A percentile compares a stretch with the other conserved stretches of the same genome.
phyloP scores from a whole-genome alignment of 2,113 vertebrate genomes.

The Cryptoleucopteryx plumbea region DNA sequence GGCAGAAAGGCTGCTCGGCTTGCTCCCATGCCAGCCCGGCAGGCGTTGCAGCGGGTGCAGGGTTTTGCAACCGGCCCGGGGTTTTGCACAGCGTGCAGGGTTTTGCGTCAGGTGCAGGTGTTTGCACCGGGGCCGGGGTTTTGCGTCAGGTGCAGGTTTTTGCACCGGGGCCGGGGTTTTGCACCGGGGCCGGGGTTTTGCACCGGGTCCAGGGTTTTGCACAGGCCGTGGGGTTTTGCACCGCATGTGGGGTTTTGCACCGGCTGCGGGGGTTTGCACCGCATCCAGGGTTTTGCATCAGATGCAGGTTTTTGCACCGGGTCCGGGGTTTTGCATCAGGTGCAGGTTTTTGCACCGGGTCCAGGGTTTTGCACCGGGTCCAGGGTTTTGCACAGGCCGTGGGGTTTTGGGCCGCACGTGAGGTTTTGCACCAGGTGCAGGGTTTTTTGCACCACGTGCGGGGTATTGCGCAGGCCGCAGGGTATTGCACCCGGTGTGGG shows the following conservation, averaged over 20 bases:
- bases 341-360: no score
- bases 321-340: not conserved
- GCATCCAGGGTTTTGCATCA: not conserved
- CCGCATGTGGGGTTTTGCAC: not conserved
- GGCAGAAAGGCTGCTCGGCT: no score
- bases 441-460: no score
- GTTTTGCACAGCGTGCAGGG: accelerated
- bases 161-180: not conserved
- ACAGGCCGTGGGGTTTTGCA: no score
- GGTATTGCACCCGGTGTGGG: accelerated
- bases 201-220: no score
- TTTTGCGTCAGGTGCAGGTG: no score
- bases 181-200: not conserved
- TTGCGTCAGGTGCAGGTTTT: not conserved
- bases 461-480: no score
- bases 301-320: no score
- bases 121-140: not conserved
- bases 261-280: no score
- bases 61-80: not conserved
- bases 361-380: no score
- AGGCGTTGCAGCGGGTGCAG: not conserved
- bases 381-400: not conserved
- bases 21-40: no score
- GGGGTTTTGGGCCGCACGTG: no score
- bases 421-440: not conserved